Base-by-base conservation (phyloP, 1,140 invertebrate genomes). In the Leptinotarsa defecta region DNA sequence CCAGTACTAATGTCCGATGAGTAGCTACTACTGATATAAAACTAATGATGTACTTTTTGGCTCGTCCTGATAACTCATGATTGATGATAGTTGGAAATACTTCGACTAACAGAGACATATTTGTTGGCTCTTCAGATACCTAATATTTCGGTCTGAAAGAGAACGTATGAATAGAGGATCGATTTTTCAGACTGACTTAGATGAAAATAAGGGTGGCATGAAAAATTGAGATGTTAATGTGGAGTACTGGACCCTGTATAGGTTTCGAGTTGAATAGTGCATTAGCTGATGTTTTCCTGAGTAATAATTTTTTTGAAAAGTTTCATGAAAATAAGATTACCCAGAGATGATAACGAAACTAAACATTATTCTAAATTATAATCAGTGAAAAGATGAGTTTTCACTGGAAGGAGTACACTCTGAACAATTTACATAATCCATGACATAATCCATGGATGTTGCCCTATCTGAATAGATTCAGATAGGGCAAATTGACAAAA, bases 1-100 rank as follows among this genome's bases (percentile, higher is more conserved):
- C 77, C 62, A 43, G 22, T 64, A 71, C 79, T 80, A 80, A 80
- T 80, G 79, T 76, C 79, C 77, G 79, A 75, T 71, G 75, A 78
- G 73, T 74, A 73, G 72, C 73, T 73, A 77, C 79, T 63, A 76
- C 79, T 79, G 79, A 80, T 80, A 80, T 72, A 75, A 79, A 80
- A 79, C 79, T 80, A 80, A 80, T 80, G 79, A 80, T 80, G 78
- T 73, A 80, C 77, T 80, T 80, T 80, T 80, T 80, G 79, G 79
- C 74, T 77, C 63, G 65, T 64, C 74, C 78, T 76, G 79, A 80
- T 80, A 80, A 79, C 63, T 70, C 62, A 72, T 80, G 79, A 80
- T 80, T 80, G 79, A 80, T 80, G 79, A 75, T 71, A 27, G 69
- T 71, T 71, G n/a, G 24, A 48, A 69, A 69, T 27, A 71, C 69